These are phyloP conservation scores for Chamaea fasciata DNA, from an alignment of 2,113 vertebrate genomes.

Conservation along the genomic window DNA sequence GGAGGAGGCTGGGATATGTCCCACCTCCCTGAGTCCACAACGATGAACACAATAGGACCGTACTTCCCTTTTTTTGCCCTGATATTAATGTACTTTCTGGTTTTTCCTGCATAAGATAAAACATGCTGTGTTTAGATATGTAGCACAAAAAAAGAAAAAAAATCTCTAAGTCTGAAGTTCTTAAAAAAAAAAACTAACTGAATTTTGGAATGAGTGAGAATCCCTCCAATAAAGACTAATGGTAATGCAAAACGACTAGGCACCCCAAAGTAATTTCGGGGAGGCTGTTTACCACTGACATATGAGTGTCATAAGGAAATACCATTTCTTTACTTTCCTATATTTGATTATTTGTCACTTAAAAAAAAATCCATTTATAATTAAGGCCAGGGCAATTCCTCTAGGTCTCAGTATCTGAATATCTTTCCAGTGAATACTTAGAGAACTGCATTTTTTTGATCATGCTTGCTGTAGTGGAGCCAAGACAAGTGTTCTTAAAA, in stretches of 20 bases:
- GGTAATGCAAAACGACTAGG: background rate
- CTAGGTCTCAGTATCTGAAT: background rate
- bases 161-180: background rate
- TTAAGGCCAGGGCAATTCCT: background rate
- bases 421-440: background rate
- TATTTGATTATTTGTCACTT: background rate
- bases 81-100: background rate
- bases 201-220: background rate
- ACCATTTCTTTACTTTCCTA: background rate
- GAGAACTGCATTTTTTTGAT: background rate
- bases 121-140: background rate
- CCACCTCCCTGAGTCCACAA: background rate
- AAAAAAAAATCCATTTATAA: background rate
- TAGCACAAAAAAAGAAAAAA: background rate
- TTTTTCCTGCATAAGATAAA: background rate
- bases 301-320: background rate
- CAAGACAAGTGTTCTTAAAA: background rate
- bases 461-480: background rate
- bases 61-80: background rate
- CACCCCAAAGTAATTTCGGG: background rate
- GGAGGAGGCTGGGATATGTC: background rate
- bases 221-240: background rate
- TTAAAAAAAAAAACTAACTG: background rate
- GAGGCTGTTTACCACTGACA: background rate
- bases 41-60: background rate